phyloP scores from a whole-genome alignment of 2,797 vertebrate genomes.

The Channa striata region DNA sequence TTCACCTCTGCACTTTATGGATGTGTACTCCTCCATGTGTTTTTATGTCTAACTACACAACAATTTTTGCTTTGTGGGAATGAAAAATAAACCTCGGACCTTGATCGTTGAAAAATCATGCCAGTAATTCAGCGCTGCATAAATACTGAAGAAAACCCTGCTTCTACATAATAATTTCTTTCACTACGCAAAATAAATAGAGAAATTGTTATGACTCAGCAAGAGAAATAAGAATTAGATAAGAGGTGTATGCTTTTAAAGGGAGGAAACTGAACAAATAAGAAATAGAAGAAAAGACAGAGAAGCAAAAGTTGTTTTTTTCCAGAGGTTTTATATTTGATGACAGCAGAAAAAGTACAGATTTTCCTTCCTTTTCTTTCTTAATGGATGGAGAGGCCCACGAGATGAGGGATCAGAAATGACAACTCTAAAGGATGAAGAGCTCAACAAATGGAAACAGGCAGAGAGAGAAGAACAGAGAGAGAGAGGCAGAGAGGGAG shows the following conservation, averaged over 20 bases:
- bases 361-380: slow-evolving; percentile 67
- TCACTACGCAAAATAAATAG: slow-evolving; percentile 4
- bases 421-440: slow-evolving; percentile 69
- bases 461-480: slow-evolving; percentile 39
- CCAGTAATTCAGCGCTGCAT: slow-evolving; percentile 40
- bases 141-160: slow-evolving; percentile 19
- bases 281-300: slow-evolving; percentile 56
- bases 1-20: slow-evolving; percentile 10
- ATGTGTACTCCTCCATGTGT: slow-evolving; percentile 27
- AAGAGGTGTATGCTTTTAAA: slow-evolving; percentile 4
- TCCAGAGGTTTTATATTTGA: slow-evolving; percentile 82
- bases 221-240: slow-evolving; percentile 12
- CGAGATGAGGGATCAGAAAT: slow-evolving; percentile 71
- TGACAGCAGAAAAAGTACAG: slow-evolving; percentile 79
- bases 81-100: slow-evolving; percentile 50
- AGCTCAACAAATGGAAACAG: slow-evolving; percentile 70
- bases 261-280: slow-evolving; percentile 4
- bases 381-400: slow-evolving; percentile 73
- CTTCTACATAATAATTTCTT: slow-evolving; percentile 33
- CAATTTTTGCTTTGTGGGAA: slow-evolving; percentile 49
- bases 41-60: slow-evolving; percentile 49
- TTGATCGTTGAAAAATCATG: slow-evolving; percentile 36
- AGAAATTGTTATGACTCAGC: slow-evolving; percentile 1
- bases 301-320: slow-evolving; percentile 62
- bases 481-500: slow-evolving; percentile 51